These are phyloP conservation scores for Thamnaconus septentrionalis DNA, from an alignment of 2,113 vertebrate species.

Conservation along the genomic window DNA sequence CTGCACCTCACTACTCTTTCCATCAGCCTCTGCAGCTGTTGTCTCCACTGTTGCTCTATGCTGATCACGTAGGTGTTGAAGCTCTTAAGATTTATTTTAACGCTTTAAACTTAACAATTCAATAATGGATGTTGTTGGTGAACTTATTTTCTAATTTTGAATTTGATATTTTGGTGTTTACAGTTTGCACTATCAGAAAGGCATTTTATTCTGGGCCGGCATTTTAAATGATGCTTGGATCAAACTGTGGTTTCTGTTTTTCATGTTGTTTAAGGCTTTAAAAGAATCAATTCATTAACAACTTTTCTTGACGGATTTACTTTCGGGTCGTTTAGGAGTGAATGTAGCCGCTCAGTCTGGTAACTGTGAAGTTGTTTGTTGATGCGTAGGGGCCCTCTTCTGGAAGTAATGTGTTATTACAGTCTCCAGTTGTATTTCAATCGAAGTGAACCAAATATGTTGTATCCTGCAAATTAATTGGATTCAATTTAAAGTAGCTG, in stretches of 20 bases:
- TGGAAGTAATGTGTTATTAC: constrained; percentile 41
- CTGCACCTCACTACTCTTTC: too few relatives aligned
- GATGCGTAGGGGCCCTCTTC: constrained; percentile 39
- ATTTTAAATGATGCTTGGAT: too few relatives aligned
- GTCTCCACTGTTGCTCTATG: neutral
- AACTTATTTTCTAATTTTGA: too few relatives aligned
- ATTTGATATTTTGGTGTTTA: too few relatives aligned
- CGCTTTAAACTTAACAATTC: too few relatives aligned
- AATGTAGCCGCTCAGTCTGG: neutral
- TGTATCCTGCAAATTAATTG: too few relatives aligned
- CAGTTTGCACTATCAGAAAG: too few relatives aligned
- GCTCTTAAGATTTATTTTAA: neutral
- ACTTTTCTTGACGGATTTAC: neutral
- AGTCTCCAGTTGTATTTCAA: neutral
- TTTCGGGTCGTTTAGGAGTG: neutral
- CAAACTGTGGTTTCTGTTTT: too few relatives aligned
- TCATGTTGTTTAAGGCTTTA: neutral
- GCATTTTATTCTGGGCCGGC: too few relatives aligned
- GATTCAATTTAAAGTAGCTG: too few relatives aligned
- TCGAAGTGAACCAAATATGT: too few relatives aligned
- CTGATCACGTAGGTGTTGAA: neutral
- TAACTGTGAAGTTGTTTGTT: neutral
- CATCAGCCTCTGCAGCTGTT: constrained; percentile 18
- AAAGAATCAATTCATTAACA: neutral
- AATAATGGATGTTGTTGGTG: too few relatives aligned